These are phyloP conservation scores for Tachyglossus aculeatus DNA, from an alignment of 2,797 vertebrate species.

Conservation along the genomic window DNA sequence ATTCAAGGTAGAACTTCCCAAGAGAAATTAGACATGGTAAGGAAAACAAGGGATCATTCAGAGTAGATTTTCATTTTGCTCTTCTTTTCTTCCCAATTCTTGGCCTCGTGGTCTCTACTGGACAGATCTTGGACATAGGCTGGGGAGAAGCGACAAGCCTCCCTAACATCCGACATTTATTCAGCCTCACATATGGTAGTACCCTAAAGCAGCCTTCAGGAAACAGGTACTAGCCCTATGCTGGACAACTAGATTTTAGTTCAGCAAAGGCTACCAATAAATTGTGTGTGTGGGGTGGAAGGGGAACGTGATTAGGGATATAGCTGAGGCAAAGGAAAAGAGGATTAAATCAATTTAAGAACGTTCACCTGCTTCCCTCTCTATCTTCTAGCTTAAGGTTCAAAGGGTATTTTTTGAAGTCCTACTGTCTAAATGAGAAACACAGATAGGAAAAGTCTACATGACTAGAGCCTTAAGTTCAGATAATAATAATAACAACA, in stretches of 20 bases:
- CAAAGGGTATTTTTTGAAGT: too few species aligned
- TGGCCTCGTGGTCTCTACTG: background rate
- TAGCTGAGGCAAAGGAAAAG: background rate
- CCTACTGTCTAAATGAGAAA: too few species aligned
- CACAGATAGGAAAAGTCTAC: too few species aligned
- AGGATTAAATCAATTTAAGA: background rate
- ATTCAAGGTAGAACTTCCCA: background rate
- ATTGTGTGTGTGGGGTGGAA: too few species aligned
- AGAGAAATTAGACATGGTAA: background rate
- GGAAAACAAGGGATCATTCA: background rate
- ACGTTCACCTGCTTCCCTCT: background rate
- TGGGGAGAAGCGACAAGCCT: background rate
- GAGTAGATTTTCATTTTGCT: background rate
- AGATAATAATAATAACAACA: too few species aligned
- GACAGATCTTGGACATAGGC: background rate
- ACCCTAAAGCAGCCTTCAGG: background rate
- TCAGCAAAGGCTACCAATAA: background rate
- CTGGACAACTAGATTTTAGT: too few species aligned
- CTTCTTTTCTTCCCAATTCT: background rate
- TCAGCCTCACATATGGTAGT: background rate
- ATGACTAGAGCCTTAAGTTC: too few species aligned
- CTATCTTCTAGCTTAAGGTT: background rate
- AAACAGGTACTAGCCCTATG: background rate
- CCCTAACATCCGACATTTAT: background rate
- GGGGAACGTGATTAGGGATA: background rate